A percentile compares a stretch with the other conserved stretches of the same genome.
These are phyloP conservation scores for Montipora sp. DNA, from an alignment of 64 coral and sea anemone species.

Conservation along the genomic window DNA sequence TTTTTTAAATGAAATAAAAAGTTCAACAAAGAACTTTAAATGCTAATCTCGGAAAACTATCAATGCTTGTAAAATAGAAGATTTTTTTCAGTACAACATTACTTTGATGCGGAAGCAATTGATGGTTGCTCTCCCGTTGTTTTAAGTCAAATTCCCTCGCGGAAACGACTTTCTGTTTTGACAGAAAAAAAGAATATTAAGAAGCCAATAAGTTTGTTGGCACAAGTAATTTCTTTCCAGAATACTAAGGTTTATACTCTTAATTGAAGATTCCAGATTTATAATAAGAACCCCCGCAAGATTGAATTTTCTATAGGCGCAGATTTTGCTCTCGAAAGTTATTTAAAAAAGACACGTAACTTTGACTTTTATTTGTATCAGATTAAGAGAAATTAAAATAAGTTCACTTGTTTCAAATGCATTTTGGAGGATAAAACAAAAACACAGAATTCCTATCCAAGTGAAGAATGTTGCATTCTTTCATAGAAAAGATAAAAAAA, in stretches of 20 bases:
- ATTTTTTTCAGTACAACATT: background rate
- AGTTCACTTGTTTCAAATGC: background rate
- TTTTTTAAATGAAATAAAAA: background rate
- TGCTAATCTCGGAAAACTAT: background rate
- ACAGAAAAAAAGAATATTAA: background rate
- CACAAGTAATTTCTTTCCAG: constrained; percentile 3
- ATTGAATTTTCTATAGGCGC: background rate
- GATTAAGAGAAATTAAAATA: background rate
- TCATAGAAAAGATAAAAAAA: background rate
- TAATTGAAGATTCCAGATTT: constrained; percentile 10
- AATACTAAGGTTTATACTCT: background rate
- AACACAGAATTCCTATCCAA: no score
- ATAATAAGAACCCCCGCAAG: background rate
- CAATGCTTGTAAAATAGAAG: background rate
- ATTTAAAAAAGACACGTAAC: background rate
- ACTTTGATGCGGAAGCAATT: background rate
- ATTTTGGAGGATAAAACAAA: background rate
- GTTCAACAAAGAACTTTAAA: background rate
- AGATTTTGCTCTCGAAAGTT: background rate
- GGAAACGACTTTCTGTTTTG: background rate
- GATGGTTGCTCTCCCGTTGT: background rate
- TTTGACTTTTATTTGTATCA: background rate
- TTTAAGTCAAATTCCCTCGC: background rate
- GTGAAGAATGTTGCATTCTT: background rate
- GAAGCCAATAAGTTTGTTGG: background rate